A percentile compares a stretch with the other conserved stretches of the same genome.
Evolutionary conservation across 2,888 invertebrate genomes (phyloP).

Genomic region (Craniophora ligustri): DNA sequence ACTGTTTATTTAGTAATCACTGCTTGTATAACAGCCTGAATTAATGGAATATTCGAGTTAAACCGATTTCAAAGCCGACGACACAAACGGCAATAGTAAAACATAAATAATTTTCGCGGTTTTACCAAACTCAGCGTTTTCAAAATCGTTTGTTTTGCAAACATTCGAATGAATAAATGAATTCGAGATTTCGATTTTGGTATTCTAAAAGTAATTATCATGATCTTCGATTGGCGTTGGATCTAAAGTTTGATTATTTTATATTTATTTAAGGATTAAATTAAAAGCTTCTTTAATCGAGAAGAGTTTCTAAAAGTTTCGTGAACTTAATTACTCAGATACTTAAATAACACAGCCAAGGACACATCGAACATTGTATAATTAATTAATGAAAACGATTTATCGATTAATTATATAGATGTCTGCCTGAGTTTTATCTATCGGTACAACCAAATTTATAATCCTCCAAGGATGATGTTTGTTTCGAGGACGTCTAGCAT

Average conservation of each 20-base stretch:
- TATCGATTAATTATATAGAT: not conserved
- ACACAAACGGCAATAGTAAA: slow-evolving; percentile 62
- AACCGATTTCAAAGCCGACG: slow-evolving; percentile 68
- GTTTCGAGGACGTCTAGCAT: not conserved
- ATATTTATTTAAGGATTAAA: slow-evolving; percentile 22
- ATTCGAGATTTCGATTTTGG: slow-evolving; percentile 56
- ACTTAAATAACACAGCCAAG: not conserved
- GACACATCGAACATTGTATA: not conserved
- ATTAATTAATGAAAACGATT: not conserved
- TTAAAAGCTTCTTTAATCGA: slow-evolving; percentile 16
- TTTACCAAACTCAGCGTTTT: slow-evolving; percentile 58
- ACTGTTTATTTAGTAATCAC: slow-evolving; percentile 77
- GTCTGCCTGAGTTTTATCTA: not conserved
- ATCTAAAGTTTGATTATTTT: slow-evolving; percentile 28
- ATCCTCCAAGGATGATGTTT: too few relatives aligned
- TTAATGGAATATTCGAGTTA: slow-evolving; percentile 82
- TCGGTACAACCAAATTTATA: too few relatives aligned
- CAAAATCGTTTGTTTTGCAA: slow-evolving; percentile 67
- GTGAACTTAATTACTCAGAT: too few relatives aligned
- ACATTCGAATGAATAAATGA: slow-evolving; percentile 76
- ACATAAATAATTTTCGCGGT: slow-evolving; percentile 65
- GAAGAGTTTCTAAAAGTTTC: slow-evolving; percentile 10
- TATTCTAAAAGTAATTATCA: slow-evolving; percentile 40
- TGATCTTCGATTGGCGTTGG: slow-evolving; percentile 45
- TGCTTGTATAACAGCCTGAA: slow-evolving; percentile 75